Conservation (phyloP, 2,797 vertebrate species). For the Mycteria americana region DNA sequence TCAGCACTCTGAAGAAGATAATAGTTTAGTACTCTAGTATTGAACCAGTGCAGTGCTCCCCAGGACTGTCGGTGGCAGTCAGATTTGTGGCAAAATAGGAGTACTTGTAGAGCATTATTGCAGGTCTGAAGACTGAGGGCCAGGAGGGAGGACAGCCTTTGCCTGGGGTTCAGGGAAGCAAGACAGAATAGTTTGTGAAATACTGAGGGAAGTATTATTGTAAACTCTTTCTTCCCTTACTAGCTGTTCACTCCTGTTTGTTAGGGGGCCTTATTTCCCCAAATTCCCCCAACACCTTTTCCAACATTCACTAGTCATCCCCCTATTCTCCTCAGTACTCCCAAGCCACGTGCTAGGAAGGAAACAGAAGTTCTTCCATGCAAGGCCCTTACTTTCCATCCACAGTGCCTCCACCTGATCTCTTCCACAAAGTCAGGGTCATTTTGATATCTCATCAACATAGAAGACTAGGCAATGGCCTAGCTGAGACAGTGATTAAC, state of each 20-base stretch:
- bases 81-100: not conserved
- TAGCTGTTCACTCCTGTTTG: not conserved
- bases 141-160: not conserved
- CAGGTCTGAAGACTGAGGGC: not conserved
- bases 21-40: not conserved
- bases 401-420: not conserved
- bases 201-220: not conserved
- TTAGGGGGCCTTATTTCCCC: not conserved
- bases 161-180: not conserved
- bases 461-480: not conserved
- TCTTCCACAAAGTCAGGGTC: not conserved
- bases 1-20: not conserved
- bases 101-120: not conserved
- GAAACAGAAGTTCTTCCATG: not conserved
- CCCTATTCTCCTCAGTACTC: not conserved
- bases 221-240: not conserved
- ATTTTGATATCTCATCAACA: not conserved
- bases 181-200: not conserved
- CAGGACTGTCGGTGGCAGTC: not conserved
- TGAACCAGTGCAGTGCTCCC: not conserved
- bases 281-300: not conserved
- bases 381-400: not conserved
- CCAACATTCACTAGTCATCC: not conserved
- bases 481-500: not conserved
- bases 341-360: not conserved